These are phyloP conservation scores for Drosophila rellima DNA, from an alignment of 2,888 invertebrate species.

Conservation along the genomic window DNA sequence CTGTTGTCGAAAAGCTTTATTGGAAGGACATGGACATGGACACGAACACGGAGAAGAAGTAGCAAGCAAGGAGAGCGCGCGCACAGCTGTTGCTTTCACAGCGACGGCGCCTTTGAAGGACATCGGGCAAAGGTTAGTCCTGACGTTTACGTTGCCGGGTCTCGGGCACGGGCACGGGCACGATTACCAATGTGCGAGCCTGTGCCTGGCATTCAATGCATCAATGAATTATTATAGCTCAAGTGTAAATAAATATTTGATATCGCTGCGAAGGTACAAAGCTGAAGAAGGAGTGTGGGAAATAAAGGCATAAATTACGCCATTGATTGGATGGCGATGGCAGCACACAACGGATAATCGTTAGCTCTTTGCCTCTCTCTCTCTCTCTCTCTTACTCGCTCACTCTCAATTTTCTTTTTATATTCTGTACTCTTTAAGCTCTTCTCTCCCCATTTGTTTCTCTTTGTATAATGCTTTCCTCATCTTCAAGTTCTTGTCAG, in stretches of 20 bases:
- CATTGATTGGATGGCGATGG: conserved; percentile 62
- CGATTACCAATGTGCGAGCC: conserved; percentile 64
- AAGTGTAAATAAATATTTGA: conserved; percentile 78
- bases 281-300: conserved; percentile 5
- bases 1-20: conserved; percentile 38
- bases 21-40: conserved; percentile 38
- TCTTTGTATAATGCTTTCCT: conserved; percentile 45
- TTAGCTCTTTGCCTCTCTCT: conserved; percentile 31
- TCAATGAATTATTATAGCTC: conserved; percentile 77
- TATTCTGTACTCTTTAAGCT: background rate
- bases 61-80: conserved; percentile 45
- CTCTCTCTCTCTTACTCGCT: conserved; percentile 6
- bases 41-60: background rate
- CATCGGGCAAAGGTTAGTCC: conserved; percentile 78
- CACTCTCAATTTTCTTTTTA: conserved; percentile 6
- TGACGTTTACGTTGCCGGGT: conserved; percentile 79
- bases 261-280: conserved; percentile 53
- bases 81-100: conserved; percentile 80
- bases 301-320: conserved; percentile 66
- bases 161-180: conserved; percentile 52
- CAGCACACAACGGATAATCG: conserved; percentile 58
- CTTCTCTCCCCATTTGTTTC: conserved; percentile 10
- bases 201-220: conserved; percentile 72
- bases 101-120: conserved; percentile 77
- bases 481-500: conserved; percentile 75